Base-by-base conservation (phyloP, 2,113 vertebrate species). In the Caretta caretta region DNA sequence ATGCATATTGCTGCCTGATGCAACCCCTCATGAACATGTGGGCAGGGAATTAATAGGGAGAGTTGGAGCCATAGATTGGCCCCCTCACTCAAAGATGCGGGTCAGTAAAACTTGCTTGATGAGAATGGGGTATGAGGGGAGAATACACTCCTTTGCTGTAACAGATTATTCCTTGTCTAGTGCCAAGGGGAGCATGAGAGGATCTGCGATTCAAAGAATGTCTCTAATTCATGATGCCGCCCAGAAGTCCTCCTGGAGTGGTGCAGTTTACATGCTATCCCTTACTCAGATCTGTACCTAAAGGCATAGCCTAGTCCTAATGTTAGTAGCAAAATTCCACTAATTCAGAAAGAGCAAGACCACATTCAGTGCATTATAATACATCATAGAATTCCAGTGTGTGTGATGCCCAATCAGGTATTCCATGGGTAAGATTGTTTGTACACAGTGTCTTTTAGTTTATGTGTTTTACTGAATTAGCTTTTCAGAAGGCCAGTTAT, bases 371-470 rank as follows among this genome's bases (percentile, higher is more conserved):
- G 54, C 6, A 12, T 59, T 75, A 3, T 29, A 86, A 9, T 2
- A 50, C 12, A 31, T 88, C 19, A 10, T 4, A 24, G 2, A 42
- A 24, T 50, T 27, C 11, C 0, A 4, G 48, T 49, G 5, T n/a
- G 42, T n/a, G 1, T 85, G 5, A 8, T 69, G 13, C 65, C 13
- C 4, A 48, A 5, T 75, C 59, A 88, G 10, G 87, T 82, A 90
- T 24, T 84, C 10, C 4, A 1, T 29, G 27, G 48, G 10, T 42
- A 54, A 88, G 20, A n/a, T 1, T 35, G 10, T 10, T 16, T 35
- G 5, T 35, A 84, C 75, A 8, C 0, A 0, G 0, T 76, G n/a
- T 50, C 48, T 89, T 86, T 75, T 11, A 54, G 1, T 53, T 49
- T 53, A 4, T 1, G 2, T 19, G 5, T 2, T 83, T 84, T 49